phyloP scores from a whole-genome alignment of 2,888 invertebrate genomes.

The Drosophila anomalipes region DNA sequence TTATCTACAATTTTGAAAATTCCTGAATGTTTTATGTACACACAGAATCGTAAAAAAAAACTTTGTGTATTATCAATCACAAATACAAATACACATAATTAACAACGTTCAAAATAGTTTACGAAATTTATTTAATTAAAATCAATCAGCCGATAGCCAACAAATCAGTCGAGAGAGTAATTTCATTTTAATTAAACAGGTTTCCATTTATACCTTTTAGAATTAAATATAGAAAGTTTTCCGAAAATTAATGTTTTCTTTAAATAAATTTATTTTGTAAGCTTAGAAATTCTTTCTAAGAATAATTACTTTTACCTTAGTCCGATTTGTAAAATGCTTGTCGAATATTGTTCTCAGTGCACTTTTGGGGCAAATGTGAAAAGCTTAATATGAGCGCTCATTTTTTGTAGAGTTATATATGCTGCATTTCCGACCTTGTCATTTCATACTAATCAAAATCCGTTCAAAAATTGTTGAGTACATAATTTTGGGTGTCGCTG shows the following conservation, averaged over 20 bases:
- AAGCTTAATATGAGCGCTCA: neutral
- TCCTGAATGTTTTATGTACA: neutral
- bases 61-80: neutral
- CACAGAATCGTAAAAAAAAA: neutral
- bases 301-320: neutral
- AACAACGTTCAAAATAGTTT: neutral
- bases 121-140: neutral
- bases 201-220: neutral
- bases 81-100: neutral
- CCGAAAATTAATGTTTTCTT: neutral
- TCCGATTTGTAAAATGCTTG: neutral
- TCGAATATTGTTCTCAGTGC: neutral
- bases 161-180: neutral
- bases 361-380: neutral
- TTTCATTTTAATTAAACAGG: neutral
- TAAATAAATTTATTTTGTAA: neutral
- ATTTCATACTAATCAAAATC: conserved; percentile 82
- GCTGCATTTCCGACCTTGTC: conserved; percentile 73
- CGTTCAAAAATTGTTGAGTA: conserved; percentile 48
- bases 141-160: neutral
- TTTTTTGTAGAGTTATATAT: conserved; percentile 21
- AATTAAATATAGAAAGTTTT: neutral
- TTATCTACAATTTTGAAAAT: neutral
- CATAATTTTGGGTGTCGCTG: conserved; percentile 21
- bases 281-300: neutral